phyloP scores from a whole-genome alignment of 2,797 vertebrate species.

The Anguilla anguilla region DNA sequence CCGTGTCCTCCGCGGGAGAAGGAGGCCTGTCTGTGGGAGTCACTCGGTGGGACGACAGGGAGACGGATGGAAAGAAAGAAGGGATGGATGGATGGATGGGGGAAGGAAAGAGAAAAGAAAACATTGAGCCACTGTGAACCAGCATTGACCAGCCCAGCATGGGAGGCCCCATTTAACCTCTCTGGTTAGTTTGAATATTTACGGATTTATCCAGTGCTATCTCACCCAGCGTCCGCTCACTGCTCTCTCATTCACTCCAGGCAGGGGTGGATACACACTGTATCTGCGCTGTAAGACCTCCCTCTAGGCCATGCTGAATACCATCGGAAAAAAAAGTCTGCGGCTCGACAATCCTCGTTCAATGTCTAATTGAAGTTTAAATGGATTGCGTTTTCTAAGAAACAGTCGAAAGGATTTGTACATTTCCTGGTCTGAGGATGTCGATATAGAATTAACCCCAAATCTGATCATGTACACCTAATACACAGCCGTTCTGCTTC shows the following conservation, averaged over 20 bases:
- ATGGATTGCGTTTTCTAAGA: not conserved
- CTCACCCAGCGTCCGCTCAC: not conserved
- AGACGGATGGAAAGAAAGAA: constrained; percentile 58
- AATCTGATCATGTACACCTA: not conserved
- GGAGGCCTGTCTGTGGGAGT: constrained; percentile 53
- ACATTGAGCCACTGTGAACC: not conserved
- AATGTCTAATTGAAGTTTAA: not conserved
- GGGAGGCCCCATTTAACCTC: not conserved
- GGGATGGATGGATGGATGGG: not conserved
- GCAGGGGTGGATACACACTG: no score
- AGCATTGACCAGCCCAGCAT: not conserved
- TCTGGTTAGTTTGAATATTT: not conserved
- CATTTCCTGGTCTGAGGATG: not conserved
- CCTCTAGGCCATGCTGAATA: no score
- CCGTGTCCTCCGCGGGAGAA: no score
- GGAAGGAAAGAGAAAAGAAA: not conserved
- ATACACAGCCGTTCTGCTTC: not conserved
- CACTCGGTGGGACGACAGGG: constrained; percentile 48
- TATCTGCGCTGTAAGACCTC: not conserved
- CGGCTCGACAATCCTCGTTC: not conserved
- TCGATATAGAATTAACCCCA: not conserved
- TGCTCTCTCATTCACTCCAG: not conserved
- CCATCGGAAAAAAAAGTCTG: no score
- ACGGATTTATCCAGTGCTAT: not conserved
- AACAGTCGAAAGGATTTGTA: not conserved